phyloP scores from a whole-genome alignment of 2,113 vertebrate species.

The Theristicus caerulescens region DNA sequence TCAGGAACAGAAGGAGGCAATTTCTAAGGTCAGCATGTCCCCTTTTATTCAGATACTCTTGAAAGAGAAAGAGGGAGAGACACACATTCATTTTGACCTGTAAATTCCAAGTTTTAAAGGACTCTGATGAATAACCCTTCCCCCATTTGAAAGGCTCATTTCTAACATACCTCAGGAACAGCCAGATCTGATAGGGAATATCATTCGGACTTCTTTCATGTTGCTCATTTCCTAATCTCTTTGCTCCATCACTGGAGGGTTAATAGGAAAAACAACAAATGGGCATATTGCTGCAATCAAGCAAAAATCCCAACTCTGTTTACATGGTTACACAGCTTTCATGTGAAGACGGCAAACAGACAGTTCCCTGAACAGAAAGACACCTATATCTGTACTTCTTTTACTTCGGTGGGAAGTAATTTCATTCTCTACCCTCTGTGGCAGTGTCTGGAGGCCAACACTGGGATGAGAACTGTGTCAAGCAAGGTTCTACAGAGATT shows the following conservation, averaged over 20 bases:
- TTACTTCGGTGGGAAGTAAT: not conserved
- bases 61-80: not conserved
- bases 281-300: constrained; percentile 23
- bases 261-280: constrained; percentile 32
- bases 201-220: constrained; percentile 31
- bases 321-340: not conserved
- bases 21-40: constrained; percentile 36
- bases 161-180: not conserved
- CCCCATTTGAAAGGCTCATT: not conserved
- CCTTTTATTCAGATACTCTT: not conserved
- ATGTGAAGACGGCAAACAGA: not conserved
- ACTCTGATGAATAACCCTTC: not conserved
- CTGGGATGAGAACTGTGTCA: not conserved
- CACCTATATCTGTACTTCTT: not conserved
- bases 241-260: constrained; percentile 20
- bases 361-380: not conserved
- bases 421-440: not conserved
- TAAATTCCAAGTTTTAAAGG: not conserved
- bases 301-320: not conserved
- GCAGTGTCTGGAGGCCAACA: not conserved
- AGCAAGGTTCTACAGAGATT: not conserved
- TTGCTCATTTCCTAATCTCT: constrained; percentile 31
- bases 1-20: not conserved
- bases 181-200: constrained; percentile 67
- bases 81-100: not conserved